Base-by-base conservation (phyloP, 1,140 invertebrate species). In the Rhagoletis zephyria region DNA sequence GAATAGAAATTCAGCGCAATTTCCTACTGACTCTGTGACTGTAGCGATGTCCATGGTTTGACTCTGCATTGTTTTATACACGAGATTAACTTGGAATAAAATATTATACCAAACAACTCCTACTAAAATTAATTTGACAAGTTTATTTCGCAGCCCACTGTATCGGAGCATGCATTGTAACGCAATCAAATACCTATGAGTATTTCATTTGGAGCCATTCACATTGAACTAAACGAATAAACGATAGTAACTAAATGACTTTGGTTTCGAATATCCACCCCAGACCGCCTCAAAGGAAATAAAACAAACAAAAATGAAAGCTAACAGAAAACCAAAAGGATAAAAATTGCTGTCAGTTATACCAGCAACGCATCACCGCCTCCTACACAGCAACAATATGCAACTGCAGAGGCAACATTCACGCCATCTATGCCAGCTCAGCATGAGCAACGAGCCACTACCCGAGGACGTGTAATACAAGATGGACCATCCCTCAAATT, bases 401-500 rank as follows among this genome's bases (percentile, higher is more conserved):
- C 9, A 16, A 12, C 2, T 56, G 9, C n/a, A 3, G 48, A 51
- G 9, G 5, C 45, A 81, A 30, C 48, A 56, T 56, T 30, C 74
- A 81, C 74, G 48, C n/a, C 19, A 81, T n/a, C 6, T 19, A 30
- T 10, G 19, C 30, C 6, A 12, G 16, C 74, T 4, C 4, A 4
- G 30, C 48, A 81, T 81, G 48, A 81, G 48, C 74, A 30, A 81
- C 70, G 74, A 81, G 45, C 48, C 30, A 48, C 48, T 56, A 48
- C 74, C n/a, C n/a, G 48, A 81, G 74, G n/a, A 81, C 48, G 74
- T 81, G 74, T 81, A 81, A 81, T 56, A 81, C 74, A 81, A 81
- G 74, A 86, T 63, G 85, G 85, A 61, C 87, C 89, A 88, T 90
- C 90, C 90, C 89, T 90, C 90, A 89, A 90, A 91, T 91, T 91